These are phyloP conservation scores for Upupa epops DNA, from an alignment of 2,113 vertebrate genomes.

Conservation along the genomic window DNA sequence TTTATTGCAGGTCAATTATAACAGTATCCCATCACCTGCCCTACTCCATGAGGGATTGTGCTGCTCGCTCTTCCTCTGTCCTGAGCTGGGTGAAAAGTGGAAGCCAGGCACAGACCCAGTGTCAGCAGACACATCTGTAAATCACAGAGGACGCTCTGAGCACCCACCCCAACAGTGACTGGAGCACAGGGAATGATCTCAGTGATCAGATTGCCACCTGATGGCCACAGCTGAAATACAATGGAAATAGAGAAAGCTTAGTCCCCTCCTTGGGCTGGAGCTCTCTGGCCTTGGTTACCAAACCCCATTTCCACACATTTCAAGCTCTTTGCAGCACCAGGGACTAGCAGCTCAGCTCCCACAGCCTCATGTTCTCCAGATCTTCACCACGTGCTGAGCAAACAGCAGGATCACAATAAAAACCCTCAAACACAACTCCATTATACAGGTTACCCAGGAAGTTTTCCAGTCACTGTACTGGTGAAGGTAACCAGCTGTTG, in stretches of 20 bases:
- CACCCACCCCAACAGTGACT: background rate
- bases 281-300: background rate
- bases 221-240: constrained; percentile 66
- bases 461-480: background rate
- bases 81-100: accelerated
- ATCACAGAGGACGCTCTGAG: background rate
- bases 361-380: background rate
- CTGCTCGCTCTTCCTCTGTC: background rate
- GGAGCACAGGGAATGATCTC: background rate
- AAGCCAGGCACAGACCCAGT: background rate
- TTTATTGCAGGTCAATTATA: background rate
- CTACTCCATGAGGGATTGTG: accelerated
- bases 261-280: background rate
- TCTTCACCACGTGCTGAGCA: background rate
- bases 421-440: background rate
- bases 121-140: background rate
- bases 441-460: accelerated
- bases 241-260: background rate
- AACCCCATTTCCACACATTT: accelerated
- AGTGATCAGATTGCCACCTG: constrained; percentile 66
- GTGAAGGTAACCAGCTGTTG: background rate
- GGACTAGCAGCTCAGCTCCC: accelerated
- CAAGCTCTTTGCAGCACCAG: background rate
- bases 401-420: background rate
- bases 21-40: background rate